Evolutionary conservation across 2,797 vertebrate species (phyloP).

Genomic region (Lepus townsendii): DNA sequence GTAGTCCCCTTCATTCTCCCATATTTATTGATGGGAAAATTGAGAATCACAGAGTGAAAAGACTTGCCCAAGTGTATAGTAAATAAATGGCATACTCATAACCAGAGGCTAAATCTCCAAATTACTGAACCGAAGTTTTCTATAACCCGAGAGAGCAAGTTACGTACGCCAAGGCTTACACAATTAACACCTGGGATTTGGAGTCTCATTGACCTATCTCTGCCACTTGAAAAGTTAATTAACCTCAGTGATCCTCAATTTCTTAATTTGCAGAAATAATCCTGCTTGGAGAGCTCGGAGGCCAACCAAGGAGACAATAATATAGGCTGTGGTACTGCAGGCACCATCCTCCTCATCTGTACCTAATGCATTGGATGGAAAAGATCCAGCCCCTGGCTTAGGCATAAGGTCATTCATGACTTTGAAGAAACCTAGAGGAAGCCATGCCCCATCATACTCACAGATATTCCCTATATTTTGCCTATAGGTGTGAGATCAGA

Average conservation of each 20-base stretch:
- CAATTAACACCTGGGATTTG: not conserved
- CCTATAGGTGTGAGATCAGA: not conserved
- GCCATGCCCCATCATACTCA: not conserved
- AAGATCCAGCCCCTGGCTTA: not conserved
- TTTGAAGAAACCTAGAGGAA: not conserved
- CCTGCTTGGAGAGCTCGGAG: not conserved
- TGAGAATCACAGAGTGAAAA: slow-evolving; percentile 21
- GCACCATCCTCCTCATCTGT: not conserved
- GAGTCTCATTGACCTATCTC: not conserved
- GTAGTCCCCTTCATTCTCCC: not conserved
- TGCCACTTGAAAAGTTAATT: slow-evolving; percentile 23
- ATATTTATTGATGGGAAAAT: slow-evolving; percentile 57
- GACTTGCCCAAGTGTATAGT: not conserved
- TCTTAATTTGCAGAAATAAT: slow-evolving; percentile 6
- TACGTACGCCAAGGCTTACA: not conserved
- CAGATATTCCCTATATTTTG: not conserved
- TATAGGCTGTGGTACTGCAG: not conserved
- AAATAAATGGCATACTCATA: not conserved
- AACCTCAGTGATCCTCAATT: not conserved
- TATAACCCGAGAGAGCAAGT: not conserved
- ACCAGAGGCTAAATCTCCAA: not conserved
- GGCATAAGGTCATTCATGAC: not conserved
- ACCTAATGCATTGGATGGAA: not conserved
- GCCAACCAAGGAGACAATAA: not conserved
- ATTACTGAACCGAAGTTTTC: slow-evolving; percentile 9